A percentile compares a stretch with the other conserved stretches of the same genome.
phyloP scores from a whole-genome alignment of 2,797 vertebrate genomes.

The Crax fasciolata region DNA sequence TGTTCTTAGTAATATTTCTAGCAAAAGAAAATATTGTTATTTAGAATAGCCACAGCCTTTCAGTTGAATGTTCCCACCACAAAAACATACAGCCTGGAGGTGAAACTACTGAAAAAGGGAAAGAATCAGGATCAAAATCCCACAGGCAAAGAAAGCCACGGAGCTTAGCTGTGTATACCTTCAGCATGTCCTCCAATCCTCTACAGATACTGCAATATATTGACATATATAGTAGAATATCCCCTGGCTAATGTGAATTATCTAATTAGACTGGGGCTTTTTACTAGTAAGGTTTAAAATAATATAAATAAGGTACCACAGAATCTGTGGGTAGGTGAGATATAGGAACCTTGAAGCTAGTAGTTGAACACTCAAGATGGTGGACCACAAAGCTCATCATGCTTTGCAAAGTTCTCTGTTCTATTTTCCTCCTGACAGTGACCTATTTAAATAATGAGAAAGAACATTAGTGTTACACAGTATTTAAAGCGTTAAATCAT shows the following conservation, averaged over 20 bases:
- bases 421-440: not conserved
- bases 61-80: not conserved
- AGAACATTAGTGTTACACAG: not conserved
- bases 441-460: slow-evolving; percentile 32
- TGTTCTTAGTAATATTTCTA: not conserved
- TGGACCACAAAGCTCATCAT: not conserved
- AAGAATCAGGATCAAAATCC: not conserved
- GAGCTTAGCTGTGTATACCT: not conserved
- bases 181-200: not conserved
- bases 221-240: not conserved
- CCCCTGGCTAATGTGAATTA: not conserved
- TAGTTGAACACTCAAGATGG: not conserved
- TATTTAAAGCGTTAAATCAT: slow-evolving; percentile 24
- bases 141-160: not conserved
- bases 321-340: not conserved
- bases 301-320: not conserved
- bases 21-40: not conserved
- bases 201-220: not conserved
- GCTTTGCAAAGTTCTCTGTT: not conserved
- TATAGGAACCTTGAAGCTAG: not conserved
- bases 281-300: not conserved
- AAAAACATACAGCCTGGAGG: not conserved
- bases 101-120: not conserved
- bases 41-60: not conserved
- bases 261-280: not conserved